Evolutionary conservation across 2,888 invertebrate species (phyloP), one percentile per base, ranked within the genome.

Genomic region (Sycophila texana): DNA sequence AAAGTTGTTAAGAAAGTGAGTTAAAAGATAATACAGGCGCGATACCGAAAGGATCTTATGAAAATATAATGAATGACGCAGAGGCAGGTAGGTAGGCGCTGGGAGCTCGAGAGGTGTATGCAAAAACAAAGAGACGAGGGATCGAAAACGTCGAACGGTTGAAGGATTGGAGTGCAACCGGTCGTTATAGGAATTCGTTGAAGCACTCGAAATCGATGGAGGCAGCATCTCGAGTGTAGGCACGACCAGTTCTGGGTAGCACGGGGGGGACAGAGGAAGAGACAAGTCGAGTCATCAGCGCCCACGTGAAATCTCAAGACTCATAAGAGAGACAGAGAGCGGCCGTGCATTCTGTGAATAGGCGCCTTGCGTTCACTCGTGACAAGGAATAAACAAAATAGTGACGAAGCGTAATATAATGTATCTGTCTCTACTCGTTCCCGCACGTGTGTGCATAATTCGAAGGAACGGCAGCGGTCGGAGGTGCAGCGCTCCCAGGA

Each of bases 331-430:
- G 65, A n/a, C 71, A 51, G 53, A 63, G 26, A 67, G 60, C 7
- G 60, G 16, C 55, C 55, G 67, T 68, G 66, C 53, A 57, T 71
- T 79, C 81, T 77, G 79, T 84, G 85, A 85, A 85, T 84, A 83
- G 84, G 84, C 81, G 81, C 82, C 79, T 83, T 85, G 77, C 79
- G 83, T 85, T 75, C 83, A 83, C 80, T 84, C 84, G 85, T 85
- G 86, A 85, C 84, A 84, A 84, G 79, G 85, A 86, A 87, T 87
- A 87, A 88, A 86, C 86, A 87, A 87, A 88, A 88, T 85, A 86
- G 85, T 89, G 89, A 89, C 87, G 86, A 86, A 83, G 88, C 89
- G 86, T 82, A 77, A 81, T 80, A 73, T 73, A 71, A 76, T 71
- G 77, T 74, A 74, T 70, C 68, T 74, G 55, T 57, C 55, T 22